Evolutionary conservation across 2,113 vertebrate species (phyloP), one percentile per base, ranked within the genome.

Genomic region (Labeo rohita): DNA sequence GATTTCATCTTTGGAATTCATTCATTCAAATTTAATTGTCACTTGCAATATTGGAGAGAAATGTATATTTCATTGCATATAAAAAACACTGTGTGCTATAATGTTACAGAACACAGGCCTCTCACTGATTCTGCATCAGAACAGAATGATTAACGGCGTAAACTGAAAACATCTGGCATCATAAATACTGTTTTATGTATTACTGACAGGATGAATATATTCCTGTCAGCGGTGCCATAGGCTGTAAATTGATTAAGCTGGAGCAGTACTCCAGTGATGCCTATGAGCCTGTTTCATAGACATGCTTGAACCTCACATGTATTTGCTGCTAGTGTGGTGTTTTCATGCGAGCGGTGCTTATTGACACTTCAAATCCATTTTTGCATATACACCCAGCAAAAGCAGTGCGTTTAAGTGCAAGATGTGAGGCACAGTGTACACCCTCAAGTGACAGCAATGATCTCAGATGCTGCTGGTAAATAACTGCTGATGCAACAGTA

Each of bases 131-230:
- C 34, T 21, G 59, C 39, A 50, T 34, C 5, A 74, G 56, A 86
- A 76, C 39, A 76, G 34, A 74, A 63, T 75, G 47, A 72, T 66
- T 72, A 70, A 83, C 45, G 28, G 49, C 13, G 52, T 21, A 63
- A 49, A 23, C 61, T 34, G 66, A 47, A 63, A 80, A 65, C 84
- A 86, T 84, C 80, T 80, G 80, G 84, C 34, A 54, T 63, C 75
- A 75, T 88, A 88, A 86, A 88, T 63, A 80, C n/a, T 80, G 47
- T 43, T 43, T 72, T 66, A 66, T 78, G 72, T 39, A 43, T 43
- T 61, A 84, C 54, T 80, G 66, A 88, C 75, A 84, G 80, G 34
- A 68, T 47, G 8, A 83, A 84, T 45, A 54, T 0, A 34, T 50
- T 80, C 50, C 77, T 68, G 73, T 74, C 87, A 79, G 47, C n/a